These are phyloP conservation scores for Pristiophorus japonicus DNA, from an alignment of 2,113 vertebrate genomes.

Conservation along the genomic window DNA sequence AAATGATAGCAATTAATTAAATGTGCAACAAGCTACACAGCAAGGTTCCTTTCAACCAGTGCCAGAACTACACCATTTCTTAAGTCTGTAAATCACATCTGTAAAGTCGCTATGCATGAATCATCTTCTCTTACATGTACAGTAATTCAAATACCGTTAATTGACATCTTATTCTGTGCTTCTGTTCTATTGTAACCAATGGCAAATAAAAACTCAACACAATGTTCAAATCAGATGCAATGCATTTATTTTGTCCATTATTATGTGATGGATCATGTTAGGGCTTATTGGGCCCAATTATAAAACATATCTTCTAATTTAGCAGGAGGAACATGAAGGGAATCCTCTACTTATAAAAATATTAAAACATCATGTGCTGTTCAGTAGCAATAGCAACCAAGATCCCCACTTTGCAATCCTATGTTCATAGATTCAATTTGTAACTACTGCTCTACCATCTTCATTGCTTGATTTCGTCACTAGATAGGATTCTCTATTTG, in stretches of 20 bases:
- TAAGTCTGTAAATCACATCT: background rate
- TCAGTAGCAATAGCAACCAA: background rate
- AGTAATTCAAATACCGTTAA: background rate
- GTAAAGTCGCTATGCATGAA: background rate
- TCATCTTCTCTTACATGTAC: background rate
- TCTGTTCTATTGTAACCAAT: background rate
- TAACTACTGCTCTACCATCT: background rate
- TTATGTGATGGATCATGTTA: background rate
- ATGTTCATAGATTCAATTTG: background rate
- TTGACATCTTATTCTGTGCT: background rate
- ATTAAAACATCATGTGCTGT: background rate
- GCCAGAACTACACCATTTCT: background rate
- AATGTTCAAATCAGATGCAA: background rate
- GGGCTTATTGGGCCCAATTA: background rate
- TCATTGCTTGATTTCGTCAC: background rate
- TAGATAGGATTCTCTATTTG: background rate
- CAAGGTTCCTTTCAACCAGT: too few species aligned
- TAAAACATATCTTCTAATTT: background rate
- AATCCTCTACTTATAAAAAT: background rate
- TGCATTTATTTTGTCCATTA: background rate
- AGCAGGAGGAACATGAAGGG: too few species aligned
- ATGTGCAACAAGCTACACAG: background rate
- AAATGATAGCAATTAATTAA: background rate
- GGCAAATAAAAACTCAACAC: background rate
- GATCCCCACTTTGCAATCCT: background rate